These are phyloP conservation scores for Nudaria mundana DNA, from an alignment of 2,888 invertebrate genomes.

Conservation along the genomic window DNA sequence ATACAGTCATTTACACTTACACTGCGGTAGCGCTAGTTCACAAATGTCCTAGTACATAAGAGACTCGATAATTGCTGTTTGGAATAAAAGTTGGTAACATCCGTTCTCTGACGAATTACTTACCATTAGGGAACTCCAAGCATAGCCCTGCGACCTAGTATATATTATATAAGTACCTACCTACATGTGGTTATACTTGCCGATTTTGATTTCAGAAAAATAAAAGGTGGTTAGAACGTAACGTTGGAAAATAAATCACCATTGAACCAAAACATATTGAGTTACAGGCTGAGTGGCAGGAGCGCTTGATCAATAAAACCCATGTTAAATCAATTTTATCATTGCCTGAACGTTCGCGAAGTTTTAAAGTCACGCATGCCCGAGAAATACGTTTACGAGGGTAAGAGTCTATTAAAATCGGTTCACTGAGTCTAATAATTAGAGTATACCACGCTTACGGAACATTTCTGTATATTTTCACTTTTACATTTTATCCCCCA, in stretches of 20 bases:
- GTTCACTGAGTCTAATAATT: slow-evolving; percentile 28
- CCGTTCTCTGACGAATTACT: too few species aligned
- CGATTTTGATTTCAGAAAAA: neutral
- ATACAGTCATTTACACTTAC: too few species aligned
- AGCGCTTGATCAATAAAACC: slow-evolving; percentile 12
- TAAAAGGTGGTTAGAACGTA: slow-evolving; percentile 5
- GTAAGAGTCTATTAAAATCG: slow-evolving; percentile 24
- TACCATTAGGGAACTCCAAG: too few species aligned
- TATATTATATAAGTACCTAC: too few species aligned
- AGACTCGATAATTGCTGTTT: too few species aligned
- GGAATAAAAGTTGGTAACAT: too few species aligned
- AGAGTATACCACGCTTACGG: slow-evolving; percentile 18
- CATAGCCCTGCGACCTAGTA: too few species aligned
- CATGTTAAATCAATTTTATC: slow-evolving; percentile 9
- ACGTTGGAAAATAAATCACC: slow-evolving; percentile 18
- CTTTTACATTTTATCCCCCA: too few species aligned
- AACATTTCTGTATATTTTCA: too few species aligned
- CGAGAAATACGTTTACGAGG: slow-evolving; percentile 13
- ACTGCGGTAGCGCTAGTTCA: too few species aligned
- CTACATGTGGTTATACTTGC: too few species aligned
- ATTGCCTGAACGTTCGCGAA: slow-evolving; percentile 6
- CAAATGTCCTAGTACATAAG: too few species aligned
- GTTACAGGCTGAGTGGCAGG: slow-evolving; percentile 8
- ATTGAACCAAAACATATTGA: slow-evolving; percentile 14
- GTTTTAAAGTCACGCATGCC: slow-evolving; percentile 26